These are phyloP conservation scores for Orestias chungarensis DNA, from an alignment of 2,797 vertebrate genomes.

Conservation along the genomic window DNA sequence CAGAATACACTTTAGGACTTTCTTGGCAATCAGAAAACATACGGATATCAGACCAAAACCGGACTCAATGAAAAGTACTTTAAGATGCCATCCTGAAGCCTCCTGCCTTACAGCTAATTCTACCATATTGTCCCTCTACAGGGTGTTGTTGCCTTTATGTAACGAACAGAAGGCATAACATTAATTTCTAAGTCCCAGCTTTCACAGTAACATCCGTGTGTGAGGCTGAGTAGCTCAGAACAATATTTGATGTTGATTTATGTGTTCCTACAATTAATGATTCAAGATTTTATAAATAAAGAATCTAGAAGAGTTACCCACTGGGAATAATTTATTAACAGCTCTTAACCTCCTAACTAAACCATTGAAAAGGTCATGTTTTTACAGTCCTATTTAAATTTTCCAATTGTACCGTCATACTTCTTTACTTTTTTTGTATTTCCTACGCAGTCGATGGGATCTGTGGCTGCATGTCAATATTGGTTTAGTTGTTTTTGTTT, in stretches of 20 bases:
- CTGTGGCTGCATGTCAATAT: conserved; percentile 2
- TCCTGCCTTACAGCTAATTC: not conserved
- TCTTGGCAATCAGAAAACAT: too few relatives aligned
- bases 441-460: conserved; percentile 17
- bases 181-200: not conserved
- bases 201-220: not conserved
- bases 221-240: not conserved
- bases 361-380: not conserved
- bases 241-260: not conserved
- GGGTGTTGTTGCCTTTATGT: not conserved
- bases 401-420: conserved; percentile 1
- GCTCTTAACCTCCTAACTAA: not conserved
- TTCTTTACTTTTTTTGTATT: not conserved
- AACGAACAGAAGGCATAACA: not conserved
- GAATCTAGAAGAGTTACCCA: not conserved
- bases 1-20: not conserved
- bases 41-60: not conserved
- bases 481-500: not conserved
- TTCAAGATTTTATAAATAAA: not conserved
- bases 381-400: conserved; percentile 15
- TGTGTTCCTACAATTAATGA: not conserved
- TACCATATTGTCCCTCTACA: not conserved
- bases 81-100: not conserved
- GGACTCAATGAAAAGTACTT: not conserved
- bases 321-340: not conserved